These are phyloP conservation scores for Rhynchomys soricoides DNA, from an alignment of 2,113 vertebrate species.

Conservation along the genomic window DNA sequence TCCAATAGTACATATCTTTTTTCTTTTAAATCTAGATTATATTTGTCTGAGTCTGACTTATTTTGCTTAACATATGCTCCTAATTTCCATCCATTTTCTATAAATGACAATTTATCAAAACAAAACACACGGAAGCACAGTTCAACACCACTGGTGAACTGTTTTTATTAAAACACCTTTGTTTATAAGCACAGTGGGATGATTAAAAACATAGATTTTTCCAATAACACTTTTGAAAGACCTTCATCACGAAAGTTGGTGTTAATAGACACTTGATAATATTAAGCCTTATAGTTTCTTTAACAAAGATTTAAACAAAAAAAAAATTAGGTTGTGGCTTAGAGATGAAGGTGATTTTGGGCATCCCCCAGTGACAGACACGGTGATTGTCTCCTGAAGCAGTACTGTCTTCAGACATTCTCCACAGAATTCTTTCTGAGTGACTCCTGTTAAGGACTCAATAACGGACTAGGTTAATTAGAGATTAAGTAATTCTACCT, in stretches of 20 bases:
- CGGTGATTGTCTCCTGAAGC: not conserved
- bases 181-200: not conserved
- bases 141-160: not conserved
- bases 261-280: conserved; percentile 48
- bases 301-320: conserved; percentile 50
- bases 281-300: not conserved
- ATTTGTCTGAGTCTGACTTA: not conserved
- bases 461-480: conserved; percentile 65
- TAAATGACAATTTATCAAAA: not conserved
- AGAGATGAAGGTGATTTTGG: conserved; percentile 60
- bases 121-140: not conserved
- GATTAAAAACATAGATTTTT: not conserved
- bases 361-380: conserved; percentile 14
- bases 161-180: conserved; percentile 53
- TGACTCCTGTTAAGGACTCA: conserved; percentile 63
- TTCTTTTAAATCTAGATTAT: not conserved
- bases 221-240: conserved; percentile 52
- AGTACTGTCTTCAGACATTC: conserved; percentile 41
- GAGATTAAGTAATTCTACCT: conserved; percentile 61
- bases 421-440: conserved; percentile 52
- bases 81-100: not conserved
- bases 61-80: not conserved
- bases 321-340: conserved; percentile 55
- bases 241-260: not conserved
- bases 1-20: not conserved